phyloP scores from a whole-genome alignment of 2,888 invertebrate genomes.

The Mellilla xanthometata region DNA sequence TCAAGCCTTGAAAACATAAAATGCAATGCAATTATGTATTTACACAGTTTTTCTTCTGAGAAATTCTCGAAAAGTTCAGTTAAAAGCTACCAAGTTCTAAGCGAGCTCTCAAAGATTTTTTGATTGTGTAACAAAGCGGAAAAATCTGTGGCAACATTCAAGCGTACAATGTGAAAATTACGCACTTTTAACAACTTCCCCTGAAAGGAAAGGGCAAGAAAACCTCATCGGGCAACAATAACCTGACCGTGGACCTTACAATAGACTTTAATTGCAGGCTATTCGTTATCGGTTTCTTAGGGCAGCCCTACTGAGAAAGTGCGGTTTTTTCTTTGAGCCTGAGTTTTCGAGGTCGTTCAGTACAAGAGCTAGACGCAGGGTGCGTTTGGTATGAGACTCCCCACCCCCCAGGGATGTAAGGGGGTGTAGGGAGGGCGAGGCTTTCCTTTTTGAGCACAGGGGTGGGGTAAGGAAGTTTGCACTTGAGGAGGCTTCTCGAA shows the following conservation, averaged over 20 bases:
- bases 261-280: constrained; percentile 44
- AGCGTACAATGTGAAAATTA: constrained; percentile 16
- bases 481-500: constrained; percentile 50
- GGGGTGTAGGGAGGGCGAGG: constrained; percentile 31
- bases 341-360: constrained; percentile 67
- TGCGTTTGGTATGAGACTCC: constrained; percentile 25
- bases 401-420: constrained; percentile 1
- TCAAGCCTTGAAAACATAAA: no score
- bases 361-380: constrained; percentile 62
- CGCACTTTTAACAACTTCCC: constrained; percentile 18
- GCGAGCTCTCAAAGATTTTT: constrained; percentile 8
- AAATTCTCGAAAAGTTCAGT: no score
- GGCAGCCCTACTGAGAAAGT: not conserved
- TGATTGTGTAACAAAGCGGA: constrained; percentile 12
- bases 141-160: constrained; percentile 10
- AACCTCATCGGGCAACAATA: constrained; percentile 36
- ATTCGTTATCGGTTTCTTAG: constrained; percentile 32
- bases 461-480: constrained; percentile 52
- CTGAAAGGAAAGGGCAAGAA: constrained; percentile 33
- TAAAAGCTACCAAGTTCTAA: constrained; percentile 1
- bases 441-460: constrained; percentile 27
- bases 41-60: no score
- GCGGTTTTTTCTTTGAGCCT: constrained; percentile 37
- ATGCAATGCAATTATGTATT: no score
- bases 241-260: constrained; percentile 43